Base-by-base conservation (phyloP, 2,888 invertebrate species). In the Eledona agricola region DNA sequence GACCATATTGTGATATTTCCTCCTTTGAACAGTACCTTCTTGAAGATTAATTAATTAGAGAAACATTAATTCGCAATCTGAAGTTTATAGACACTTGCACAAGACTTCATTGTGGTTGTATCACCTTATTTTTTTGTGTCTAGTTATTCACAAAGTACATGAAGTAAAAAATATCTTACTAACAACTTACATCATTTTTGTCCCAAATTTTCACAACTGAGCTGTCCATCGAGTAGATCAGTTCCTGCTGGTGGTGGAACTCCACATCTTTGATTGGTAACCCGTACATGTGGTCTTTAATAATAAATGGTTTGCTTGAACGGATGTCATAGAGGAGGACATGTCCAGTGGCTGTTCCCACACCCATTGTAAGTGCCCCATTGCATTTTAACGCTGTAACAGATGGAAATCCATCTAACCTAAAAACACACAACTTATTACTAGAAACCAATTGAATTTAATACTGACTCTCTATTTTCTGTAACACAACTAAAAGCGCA, bases 271-370 rank as follows among this genome's bases (percentile, higher is more conserved):
- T 93, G 38, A 99, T 96, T 0, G 98, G 95, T 34, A 91, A 79
- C 52, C 90, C 92, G 73, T 96, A 95, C 81, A 93, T 88, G 71
- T 99, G 98, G 77, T 99, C 97, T 75, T 98, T 98, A 0, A 94
- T 81, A 26, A 90, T 76, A 28, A 91, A 81, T 0, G 99, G 98
- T 70, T 90, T 91, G 62, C 87, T 87, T 3, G 96, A 90, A 58
- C 99, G 85, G 57, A 99, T 87, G 74, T 99, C 99, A 74, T 96
- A 99, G 1, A 99, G 74, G 4, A 98, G 78, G 19, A 96, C 85
- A 79, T 98, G 96, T 0, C 99, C 99, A 10, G 93, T 93, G 2
- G 89, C 87, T 20, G 95, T 96, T 5, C 99, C 99, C 1, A 96
- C 94, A 10, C 89, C 98, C 76, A 92, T 78, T 59, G 85, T 85